phyloP scores from a whole-genome alignment of 2,113 vertebrate species.

The Phycodurus eques region DNA sequence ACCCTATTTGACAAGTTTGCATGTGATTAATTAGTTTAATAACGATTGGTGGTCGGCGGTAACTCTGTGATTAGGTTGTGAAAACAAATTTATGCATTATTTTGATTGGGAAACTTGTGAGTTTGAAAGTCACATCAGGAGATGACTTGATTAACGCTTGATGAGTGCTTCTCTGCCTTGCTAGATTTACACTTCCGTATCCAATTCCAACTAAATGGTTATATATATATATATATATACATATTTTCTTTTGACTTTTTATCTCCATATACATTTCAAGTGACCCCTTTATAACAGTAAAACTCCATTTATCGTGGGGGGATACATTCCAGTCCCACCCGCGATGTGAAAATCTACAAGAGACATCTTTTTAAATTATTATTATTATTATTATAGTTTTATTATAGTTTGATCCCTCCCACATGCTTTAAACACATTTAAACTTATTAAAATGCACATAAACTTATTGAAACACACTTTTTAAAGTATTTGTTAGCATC shows the following conservation, averaged over 20 bases:
- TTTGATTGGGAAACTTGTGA: constrained; percentile 58
- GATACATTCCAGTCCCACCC: not conserved
- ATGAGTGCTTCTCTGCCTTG: not conserved
- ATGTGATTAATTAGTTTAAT: constrained; percentile 74
- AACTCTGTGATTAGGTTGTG: constrained; percentile 58
- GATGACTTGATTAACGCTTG: constrained; percentile 40
- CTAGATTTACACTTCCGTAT: not conserved
- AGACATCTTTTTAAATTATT: not conserved
- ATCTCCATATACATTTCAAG: constrained; percentile 5
- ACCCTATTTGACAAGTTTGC: constrained; percentile 62
- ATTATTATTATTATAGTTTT: not conserved
- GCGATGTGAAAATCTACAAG: too few relatives aligned
- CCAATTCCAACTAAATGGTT: not conserved
- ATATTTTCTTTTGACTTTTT: not conserved
- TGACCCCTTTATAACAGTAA: constrained; percentile 28
- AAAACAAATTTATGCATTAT: constrained; percentile 65
- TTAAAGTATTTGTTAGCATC: too few relatives aligned
- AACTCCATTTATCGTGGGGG: not conserved
- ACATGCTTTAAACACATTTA: not conserved
- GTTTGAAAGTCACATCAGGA: constrained; percentile 52
- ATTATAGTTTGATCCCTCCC: not conserved
- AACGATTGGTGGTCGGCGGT: constrained; percentile 50
- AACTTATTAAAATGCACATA: too few relatives aligned
- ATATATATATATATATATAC: not conserved
- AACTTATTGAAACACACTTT: too few relatives aligned